phyloP scores from a whole-genome alignment of 2,113 vertebrate genomes.

The Microcebus murinus region DNA sequence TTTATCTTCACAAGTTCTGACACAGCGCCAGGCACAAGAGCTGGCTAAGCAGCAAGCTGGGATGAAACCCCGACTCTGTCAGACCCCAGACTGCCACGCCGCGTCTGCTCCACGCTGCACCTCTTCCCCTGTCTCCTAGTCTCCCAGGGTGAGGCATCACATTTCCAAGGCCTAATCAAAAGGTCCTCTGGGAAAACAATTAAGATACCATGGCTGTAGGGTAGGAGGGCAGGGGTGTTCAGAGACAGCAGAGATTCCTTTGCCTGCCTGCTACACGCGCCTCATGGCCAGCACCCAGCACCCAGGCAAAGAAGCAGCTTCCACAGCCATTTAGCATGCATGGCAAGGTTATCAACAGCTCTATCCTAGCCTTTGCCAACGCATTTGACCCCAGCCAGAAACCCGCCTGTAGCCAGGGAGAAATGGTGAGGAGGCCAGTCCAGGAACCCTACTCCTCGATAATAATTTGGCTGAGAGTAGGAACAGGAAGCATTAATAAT shows the following conservation, averaged over 20 bases:
- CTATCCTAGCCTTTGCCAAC: not conserved
- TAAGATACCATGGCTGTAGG: not conserved
- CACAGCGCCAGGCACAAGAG: not conserved
- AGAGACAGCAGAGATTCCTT: not conserved
- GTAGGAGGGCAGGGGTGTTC: not conserved
- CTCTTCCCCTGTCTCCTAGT: not conserved
- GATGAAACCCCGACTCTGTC: no score
- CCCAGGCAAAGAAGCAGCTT: not conserved
- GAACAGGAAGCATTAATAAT: conserved; percentile 41
- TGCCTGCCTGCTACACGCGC: not conserved
- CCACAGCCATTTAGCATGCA: not conserved
- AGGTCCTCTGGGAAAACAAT: not conserved
- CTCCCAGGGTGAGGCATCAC: not conserved
- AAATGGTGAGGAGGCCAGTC: not conserved
- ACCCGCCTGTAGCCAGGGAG: not conserved
- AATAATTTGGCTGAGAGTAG: conserved; percentile 37
- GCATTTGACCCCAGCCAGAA: conserved; percentile 13
- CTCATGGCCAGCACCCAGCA: not conserved
- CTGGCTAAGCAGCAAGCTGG: not conserved
- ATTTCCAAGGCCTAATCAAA: not conserved
- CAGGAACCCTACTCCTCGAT: not conserved
- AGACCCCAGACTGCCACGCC: not conserved
- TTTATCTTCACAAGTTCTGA: not conserved
- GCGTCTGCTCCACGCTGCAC: not conserved
- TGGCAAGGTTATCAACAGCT: not conserved